A percentile compares a stretch with the other conserved stretches of the same genome.
phyloP scores from a whole-genome alignment of 2,113 vertebrate species.

The Austrofundulus limnaeus region DNA sequence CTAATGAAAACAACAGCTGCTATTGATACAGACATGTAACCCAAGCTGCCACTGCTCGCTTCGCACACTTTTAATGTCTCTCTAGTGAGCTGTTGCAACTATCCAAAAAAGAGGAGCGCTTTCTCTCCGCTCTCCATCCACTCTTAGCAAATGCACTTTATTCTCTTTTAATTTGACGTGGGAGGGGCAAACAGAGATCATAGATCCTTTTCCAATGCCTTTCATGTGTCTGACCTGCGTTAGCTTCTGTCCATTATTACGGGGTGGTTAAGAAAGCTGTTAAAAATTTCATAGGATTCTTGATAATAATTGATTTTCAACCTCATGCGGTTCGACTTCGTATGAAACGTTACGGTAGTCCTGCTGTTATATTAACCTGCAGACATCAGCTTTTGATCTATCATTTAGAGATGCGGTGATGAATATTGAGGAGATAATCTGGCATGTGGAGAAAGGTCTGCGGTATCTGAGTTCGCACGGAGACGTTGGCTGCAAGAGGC shows the following conservation, averaged over 20 bases:
- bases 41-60: background rate
- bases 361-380: constrained; percentile 49
- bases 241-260: constrained; percentile 18
- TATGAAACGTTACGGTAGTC: constrained; percentile 13
- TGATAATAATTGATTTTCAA: constrained; percentile 67
- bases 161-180: constrained; percentile 29
- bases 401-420: constrained; percentile 55
- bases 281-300: constrained; percentile 51
- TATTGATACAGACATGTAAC: constrained; percentile 38
- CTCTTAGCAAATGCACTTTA: background rate
- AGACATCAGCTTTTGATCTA: constrained; percentile 57
- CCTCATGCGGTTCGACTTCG: constrained; percentile 26
- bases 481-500: constrained; percentile 19
- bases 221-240: constrained; percentile 40
- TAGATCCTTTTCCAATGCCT: constrained; percentile 17
- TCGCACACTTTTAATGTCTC: constrained; percentile 8
- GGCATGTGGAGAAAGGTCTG: background rate
- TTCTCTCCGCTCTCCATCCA: background rate
- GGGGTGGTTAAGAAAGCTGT: constrained; percentile 31
- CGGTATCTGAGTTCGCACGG: constrained; percentile 17
- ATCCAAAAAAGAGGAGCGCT: background rate
- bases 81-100: constrained; percentile 8
- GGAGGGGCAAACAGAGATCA: constrained; percentile 8
- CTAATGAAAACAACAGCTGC: constrained; percentile 33
- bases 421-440: constrained; percentile 42